A percentile compares a stretch with the other conserved stretches of the same genome.
phyloP scores from a whole-genome alignment of 2,888 invertebrate species.

The Lycocerus yunnanus region DNA sequence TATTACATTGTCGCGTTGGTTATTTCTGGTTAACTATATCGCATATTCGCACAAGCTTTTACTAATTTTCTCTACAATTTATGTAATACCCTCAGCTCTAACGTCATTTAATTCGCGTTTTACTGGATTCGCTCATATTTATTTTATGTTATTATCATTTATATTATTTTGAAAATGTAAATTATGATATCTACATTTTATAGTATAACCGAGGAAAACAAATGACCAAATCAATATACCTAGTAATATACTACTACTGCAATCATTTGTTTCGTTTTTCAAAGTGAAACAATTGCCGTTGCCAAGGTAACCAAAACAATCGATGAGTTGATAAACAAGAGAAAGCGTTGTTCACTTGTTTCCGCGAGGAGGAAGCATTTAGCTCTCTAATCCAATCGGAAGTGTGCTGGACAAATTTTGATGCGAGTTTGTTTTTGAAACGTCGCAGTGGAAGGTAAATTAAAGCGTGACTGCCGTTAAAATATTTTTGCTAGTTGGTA shows the following conservation, averaged over 20 bases:
- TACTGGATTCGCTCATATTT: slow-evolving; percentile 1
- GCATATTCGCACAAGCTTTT: slow-evolving; percentile 36
- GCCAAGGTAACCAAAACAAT: neutral
- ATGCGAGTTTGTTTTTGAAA: neutral
- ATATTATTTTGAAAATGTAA: neutral
- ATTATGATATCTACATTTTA: neutral
- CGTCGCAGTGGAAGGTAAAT: neutral
- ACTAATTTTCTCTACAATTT: slow-evolving; percentile 42
- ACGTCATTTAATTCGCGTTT: slow-evolving; percentile 8
- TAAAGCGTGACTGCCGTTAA: neutral
- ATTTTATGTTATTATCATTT: neutral
- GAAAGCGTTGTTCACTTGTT: neutral
- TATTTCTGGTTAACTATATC: slow-evolving; percentile 42
- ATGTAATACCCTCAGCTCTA: slow-evolving; percentile 34
- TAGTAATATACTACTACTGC: too few species aligned
- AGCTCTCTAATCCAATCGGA: neutral
- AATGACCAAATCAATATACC: too few species aligned
- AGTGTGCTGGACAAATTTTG: neutral
- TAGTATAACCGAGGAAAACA: neutral
- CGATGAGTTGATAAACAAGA: neutral
- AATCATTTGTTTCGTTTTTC: neutral
- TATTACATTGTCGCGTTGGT: slow-evolving; percentile 53
- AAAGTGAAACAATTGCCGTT: neutral
- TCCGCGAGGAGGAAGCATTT: neutral
- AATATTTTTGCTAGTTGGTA: neutral